phyloP scores from a whole-genome alignment of 2,113 vertebrate genomes.

The Silurus asotus region DNA sequence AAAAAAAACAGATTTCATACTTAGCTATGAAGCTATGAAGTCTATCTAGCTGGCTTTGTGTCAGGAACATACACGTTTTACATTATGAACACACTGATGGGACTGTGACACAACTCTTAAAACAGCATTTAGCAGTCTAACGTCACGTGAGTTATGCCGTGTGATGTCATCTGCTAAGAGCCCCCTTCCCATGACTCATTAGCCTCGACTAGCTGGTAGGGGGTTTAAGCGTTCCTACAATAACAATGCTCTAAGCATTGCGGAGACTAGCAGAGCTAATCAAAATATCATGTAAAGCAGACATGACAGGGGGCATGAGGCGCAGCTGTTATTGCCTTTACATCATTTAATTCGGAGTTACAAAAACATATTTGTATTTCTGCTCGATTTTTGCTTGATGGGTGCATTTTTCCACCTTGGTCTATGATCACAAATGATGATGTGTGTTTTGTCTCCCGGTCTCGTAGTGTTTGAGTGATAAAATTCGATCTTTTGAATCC shows the following conservation, averaged over 20 bases:
- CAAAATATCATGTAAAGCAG: constrained; percentile 43
- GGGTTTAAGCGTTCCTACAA: constrained; percentile 62
- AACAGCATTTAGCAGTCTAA: constrained; percentile 48
- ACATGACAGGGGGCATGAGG: constrained; percentile 20
- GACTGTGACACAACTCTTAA: constrained; percentile 21
- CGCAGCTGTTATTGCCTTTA: not conserved
- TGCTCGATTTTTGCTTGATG: not conserved
- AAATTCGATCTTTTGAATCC: not conserved
- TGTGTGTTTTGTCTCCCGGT: not conserved
- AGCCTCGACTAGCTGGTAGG: constrained; percentile 30
- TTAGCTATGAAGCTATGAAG: not conserved
- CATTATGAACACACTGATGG: constrained; percentile 16
- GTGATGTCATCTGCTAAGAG: constrained; percentile 49
- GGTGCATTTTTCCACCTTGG: not conserved
- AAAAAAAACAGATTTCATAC: not conserved
- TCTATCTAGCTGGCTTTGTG: constrained; percentile 8
- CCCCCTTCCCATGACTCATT: constrained; percentile 67
- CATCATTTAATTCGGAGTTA: not conserved
- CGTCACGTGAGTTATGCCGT: constrained; percentile 56
- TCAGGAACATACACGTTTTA: constrained; percentile 25
- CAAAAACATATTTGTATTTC: not conserved
- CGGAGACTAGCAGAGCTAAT: constrained; percentile 53
- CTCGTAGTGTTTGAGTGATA: not conserved
- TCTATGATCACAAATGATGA: not conserved
- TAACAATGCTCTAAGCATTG: constrained; percentile 57